A percentile compares a stretch with the other conserved stretches of the same genome.
These are phyloP conservation scores for Sciurus vulgaris DNA, from an alignment of 2,797 vertebrate species.

Conservation along the genomic window DNA sequence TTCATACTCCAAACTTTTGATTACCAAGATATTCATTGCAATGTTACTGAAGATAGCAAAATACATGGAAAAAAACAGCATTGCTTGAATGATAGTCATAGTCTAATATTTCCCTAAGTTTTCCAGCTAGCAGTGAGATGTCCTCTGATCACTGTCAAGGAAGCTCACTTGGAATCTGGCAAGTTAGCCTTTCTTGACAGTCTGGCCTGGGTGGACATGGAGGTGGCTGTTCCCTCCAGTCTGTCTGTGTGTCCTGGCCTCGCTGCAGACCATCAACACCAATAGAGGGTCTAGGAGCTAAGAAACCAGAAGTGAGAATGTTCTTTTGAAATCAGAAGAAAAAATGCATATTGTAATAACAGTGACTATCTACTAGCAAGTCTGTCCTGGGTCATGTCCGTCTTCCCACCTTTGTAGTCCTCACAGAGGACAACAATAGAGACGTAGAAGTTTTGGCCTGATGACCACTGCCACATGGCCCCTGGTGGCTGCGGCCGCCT, in stretches of 20 bases:
- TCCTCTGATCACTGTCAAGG: neutral
- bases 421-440: neutral
- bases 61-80: neutral
- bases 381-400: neutral
- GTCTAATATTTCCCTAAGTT: neutral
- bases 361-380: neutral
- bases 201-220: rapidly evolving
- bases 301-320: neutral
- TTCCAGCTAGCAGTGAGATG: neutral
- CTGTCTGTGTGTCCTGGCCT: rapidly evolving
- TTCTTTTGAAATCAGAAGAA: neutral
- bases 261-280: rapidly evolving
- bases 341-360: neutral
- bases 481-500: rapidly evolving
- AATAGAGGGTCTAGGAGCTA: rapidly evolving
- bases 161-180: neutral
- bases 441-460: neutral
- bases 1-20: neutral
- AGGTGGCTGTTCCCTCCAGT: no score
- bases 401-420: neutral
- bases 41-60: neutral
- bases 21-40: neutral
- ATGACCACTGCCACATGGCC: rapidly evolving
- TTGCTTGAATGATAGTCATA: neutral
- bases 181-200: no score